A percentile compares a stretch with the other conserved stretches of the same genome.
phyloP scores from a whole-genome alignment of 53 echinoderm and acorn worm species.

The Antedon mediterranea region DNA sequence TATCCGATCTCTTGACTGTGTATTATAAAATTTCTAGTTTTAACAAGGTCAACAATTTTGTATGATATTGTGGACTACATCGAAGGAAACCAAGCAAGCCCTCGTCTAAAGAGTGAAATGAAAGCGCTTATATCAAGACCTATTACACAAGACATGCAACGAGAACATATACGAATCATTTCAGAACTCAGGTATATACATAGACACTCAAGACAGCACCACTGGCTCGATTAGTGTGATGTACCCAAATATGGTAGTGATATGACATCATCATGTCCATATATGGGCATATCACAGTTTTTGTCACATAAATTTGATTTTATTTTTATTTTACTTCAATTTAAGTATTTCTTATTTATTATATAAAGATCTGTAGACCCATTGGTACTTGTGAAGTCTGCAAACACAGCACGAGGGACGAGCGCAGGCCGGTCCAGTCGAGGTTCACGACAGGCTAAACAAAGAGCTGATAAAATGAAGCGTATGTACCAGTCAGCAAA shows the following conservation, averaged over 20 bases:
- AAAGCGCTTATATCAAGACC: conserved; percentile 56
- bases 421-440: conserved; percentile 48
- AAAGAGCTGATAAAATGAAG: conserved; percentile 55
- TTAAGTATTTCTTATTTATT: too few species aligned
- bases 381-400: background rate
- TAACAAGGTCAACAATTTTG: conserved; percentile 81
- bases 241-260: too few species aligned
- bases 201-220: background rate
- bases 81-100: conserved; percentile 36
- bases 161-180: conserved; percentile 74
- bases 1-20: too few species aligned
- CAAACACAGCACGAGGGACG: background rate
- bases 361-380: background rate
- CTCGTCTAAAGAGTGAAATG: conserved; percentile 53
- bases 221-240: background rate
- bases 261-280: too few species aligned
- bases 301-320: too few species aligned
- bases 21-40: conserved; percentile 20
- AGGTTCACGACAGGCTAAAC: conserved; percentile 73
- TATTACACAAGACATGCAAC: conserved; percentile 78
- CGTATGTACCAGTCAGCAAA: conserved; percentile 46
- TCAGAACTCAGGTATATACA: conserved; percentile 80
- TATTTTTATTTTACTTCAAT: too few species aligned
- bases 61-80: conserved; percentile 87
- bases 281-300: too few species aligned